Evolutionary conservation across 2,113 vertebrate genomes (phyloP).

Genomic region (Lucifuga dentata): DNA sequence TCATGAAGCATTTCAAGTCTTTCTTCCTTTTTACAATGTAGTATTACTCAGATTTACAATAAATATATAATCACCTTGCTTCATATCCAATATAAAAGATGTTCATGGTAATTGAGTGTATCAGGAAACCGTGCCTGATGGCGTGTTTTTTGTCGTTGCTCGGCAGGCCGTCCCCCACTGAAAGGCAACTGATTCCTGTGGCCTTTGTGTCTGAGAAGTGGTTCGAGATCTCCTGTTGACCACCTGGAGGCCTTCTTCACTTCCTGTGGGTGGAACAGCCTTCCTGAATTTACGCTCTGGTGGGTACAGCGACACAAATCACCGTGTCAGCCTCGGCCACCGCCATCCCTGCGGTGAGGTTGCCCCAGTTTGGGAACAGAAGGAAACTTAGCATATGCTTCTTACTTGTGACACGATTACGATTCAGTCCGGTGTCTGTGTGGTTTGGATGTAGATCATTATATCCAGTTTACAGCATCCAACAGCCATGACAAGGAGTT

Average conservation of each 20-base stretch:
- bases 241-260: conserved; percentile 87
- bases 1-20: no score
- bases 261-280: conserved; percentile 88
- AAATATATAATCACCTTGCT: no score
- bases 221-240: conserved; percentile 99
- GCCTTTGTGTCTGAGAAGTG: conserved; percentile 99
- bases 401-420: conserved; percentile 51
- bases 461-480: conserved; percentile 17
- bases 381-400: conserved; percentile 70
- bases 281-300: conserved; percentile 88
- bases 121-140: no score
- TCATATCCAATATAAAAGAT: no score
- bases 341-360: conserved; percentile 40
- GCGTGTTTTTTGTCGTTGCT: conserved; percentile 66
- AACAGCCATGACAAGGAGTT: conserved; percentile 25
- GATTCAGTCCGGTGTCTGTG: conserved; percentile 10
- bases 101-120: no score
- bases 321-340: conserved; percentile 35
- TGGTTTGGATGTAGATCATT: conserved; percentile 1
- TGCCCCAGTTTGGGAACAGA: conserved; percentile 72
- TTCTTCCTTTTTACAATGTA: no score
- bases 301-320: conserved; percentile 78
- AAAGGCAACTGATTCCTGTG: conserved; percentile 98
- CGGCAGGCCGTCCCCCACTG: conserved; percentile 92
- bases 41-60: no score